Percentiles rank a stretch among this genome's conserved stretches.
Conservation (phyloP, 2,113 vertebrate species). For the Dicerorhinus sumatrensis region DNA sequence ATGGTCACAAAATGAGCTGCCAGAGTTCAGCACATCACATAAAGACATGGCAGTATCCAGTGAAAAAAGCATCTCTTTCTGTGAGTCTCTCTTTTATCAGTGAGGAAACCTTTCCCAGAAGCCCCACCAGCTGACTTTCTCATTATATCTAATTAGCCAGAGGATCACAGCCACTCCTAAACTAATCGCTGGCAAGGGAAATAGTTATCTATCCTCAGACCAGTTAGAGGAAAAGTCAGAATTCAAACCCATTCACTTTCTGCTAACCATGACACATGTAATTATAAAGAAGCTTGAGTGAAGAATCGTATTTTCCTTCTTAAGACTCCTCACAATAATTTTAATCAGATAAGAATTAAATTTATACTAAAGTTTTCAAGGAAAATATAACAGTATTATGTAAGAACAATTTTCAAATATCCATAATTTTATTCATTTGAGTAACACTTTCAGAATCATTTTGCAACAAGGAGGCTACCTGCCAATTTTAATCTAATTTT, state of each 20-base stretch:
- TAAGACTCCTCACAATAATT: not conserved
- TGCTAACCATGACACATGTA: not conserved
- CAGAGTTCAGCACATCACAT: not conserved
- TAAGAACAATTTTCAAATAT: not conserved
- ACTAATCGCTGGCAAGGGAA: not conserved
- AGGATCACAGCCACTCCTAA: not conserved
- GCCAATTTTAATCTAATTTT: not conserved
- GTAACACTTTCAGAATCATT: not conserved
- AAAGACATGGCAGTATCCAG: not conserved
- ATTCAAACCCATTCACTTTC: not conserved
- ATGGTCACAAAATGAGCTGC: not conserved
- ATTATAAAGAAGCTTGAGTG: not conserved
- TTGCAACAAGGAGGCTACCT: not conserved
- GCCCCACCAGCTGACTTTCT: not conserved
- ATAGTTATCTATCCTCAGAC: not conserved
- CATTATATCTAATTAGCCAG: not conserved
- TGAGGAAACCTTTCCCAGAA: not conserved
- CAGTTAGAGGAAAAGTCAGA: not conserved
- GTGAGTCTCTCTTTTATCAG: no score
- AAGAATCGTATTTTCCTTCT: not conserved
- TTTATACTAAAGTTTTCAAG: conserved; percentile 16
- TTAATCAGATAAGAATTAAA: not conserved
- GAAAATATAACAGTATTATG: not conserved
- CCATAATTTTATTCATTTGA: not conserved
- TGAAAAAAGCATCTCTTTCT: not conserved